phyloP scores from a whole-genome alignment of 1,140 invertebrate genomes.

The Bradysia coprophila region DNA sequence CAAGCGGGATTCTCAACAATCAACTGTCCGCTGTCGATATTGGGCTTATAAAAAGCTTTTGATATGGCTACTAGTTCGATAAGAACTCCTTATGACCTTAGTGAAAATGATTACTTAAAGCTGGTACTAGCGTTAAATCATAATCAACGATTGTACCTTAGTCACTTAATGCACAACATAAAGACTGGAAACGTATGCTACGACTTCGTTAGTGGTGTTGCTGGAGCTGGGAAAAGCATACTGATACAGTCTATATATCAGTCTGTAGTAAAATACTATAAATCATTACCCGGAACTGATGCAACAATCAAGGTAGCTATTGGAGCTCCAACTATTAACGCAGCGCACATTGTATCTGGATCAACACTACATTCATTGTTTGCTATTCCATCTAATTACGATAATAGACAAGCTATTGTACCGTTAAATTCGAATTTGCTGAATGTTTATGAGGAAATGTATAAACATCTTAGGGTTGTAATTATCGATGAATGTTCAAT shows the following conservation, averaged over 20 bases:
- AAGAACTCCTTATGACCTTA: too few species aligned
- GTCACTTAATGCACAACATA: neutral
- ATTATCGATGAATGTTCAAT: slow-evolving; percentile 23
- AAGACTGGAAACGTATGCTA: neutral
- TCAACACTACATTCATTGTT: neutral
- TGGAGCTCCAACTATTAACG: neutral
- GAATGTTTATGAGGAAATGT: too few species aligned
- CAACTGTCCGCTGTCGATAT: too few species aligned
- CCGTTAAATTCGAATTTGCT: too few species aligned
- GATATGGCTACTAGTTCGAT: too few species aligned
- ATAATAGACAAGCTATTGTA: too few species aligned
- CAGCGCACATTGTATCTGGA: neutral
- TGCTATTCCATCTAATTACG: neutral
- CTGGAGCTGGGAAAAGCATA: neutral
- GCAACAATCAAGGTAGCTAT: neutral
- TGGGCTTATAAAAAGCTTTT: too few species aligned
- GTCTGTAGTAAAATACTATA: neutral
- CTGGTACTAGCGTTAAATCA: neutral
- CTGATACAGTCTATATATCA: neutral
- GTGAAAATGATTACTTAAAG: neutral
- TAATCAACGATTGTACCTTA: neutral
- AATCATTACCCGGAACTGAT: neutral
- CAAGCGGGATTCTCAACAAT: too few species aligned
- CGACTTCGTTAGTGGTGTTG: neutral
- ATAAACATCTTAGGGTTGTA: slow-evolving; percentile 12